These are phyloP conservation scores for Edolisoma coerulescens DNA, from an alignment of 2,113 vertebrate genomes.

Conservation along the genomic window DNA sequence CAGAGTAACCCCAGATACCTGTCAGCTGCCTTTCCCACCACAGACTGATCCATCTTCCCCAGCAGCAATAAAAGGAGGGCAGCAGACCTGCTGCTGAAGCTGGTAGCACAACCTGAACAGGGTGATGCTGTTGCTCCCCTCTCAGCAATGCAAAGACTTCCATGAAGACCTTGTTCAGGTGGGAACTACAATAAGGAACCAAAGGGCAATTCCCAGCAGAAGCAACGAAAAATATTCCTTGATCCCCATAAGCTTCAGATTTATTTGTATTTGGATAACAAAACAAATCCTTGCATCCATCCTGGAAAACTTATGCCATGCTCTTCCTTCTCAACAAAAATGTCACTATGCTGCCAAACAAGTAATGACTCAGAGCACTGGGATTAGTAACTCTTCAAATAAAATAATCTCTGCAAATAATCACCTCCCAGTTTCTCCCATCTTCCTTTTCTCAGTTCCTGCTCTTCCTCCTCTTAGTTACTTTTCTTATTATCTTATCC, in stretches of 20 bases:
- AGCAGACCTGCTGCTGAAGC: not conserved
- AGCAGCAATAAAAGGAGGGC: not conserved
- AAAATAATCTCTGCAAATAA: constrained; percentile 38
- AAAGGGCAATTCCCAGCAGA: not conserved
- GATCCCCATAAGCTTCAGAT: not conserved
- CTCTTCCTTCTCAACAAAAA: constrained; percentile 20
- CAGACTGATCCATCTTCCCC: not conserved
- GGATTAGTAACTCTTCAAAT: constrained; percentile 24
- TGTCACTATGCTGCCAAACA: not conserved
- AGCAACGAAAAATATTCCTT: not conserved
- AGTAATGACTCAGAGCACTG: not conserved
- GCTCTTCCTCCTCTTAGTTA: not conserved
- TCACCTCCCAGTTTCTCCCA: not conserved
- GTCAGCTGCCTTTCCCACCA: not conserved
- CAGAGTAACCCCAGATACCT: not conserved
- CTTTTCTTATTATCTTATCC: not conserved
- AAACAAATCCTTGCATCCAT: not conserved
- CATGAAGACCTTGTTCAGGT: not conserved
- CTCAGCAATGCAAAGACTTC: not conserved
- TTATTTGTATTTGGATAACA: constrained; percentile 10
- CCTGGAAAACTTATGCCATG: not conserved
- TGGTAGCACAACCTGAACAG: not conserved
- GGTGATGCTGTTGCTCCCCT: not conserved
- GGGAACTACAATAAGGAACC: not conserved
- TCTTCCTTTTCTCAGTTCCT: not conserved